Conservation (phyloP, 1,140 invertebrate species). For the Euwallacea similis region DNA sequence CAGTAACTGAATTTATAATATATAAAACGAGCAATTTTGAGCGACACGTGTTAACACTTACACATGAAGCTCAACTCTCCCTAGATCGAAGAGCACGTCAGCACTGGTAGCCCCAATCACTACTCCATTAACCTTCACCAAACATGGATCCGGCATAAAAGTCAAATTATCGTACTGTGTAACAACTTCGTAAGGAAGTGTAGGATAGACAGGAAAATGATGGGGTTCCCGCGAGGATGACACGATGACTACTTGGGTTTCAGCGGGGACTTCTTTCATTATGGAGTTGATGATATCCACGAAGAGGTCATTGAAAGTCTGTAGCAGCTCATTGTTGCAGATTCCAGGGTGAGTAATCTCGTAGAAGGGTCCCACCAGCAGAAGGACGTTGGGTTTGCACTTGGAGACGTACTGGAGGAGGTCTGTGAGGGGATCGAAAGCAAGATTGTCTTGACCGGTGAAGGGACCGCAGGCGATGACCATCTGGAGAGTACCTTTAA, state of each 20-base stretch:
- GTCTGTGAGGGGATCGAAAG: slow-evolving; percentile 80
- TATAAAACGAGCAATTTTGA: no score
- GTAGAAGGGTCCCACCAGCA: slow-evolving; percentile 83
- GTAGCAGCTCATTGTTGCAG: slow-evolving; percentile 59
- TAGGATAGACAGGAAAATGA: slow-evolving; percentile 79
- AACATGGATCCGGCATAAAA: slow-evolving; percentile 75
- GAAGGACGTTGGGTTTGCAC: slow-evolving; percentile 75
- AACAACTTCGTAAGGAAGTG: slow-evolving; percentile 65
- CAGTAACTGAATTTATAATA: neutral
- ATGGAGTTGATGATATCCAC: slow-evolving; percentile 68
- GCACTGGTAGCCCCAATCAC: slow-evolving; percentile 77
- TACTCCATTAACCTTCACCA: slow-evolving; percentile 75
- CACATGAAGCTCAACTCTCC: slow-evolving; percentile 38
- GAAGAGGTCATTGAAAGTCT: slow-evolving; percentile 73
- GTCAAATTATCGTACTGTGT: slow-evolving; percentile 63
- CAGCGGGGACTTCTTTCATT: slow-evolving; percentile 55
- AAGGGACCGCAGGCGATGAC: slow-evolving; percentile 82
- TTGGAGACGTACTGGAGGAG: slow-evolving; percentile 68
- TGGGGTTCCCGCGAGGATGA: slow-evolving; percentile 76
- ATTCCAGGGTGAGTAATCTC: slow-evolving; percentile 69
- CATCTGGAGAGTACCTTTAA: slow-evolving; percentile 59
- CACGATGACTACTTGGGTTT: slow-evolving; percentile 72
- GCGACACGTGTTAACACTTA: slow-evolving; percentile 21
- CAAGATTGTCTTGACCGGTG: slow-evolving; percentile 72
- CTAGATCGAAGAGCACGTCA: slow-evolving; percentile 58